phyloP scores from a whole-genome alignment of 2,888 invertebrate genomes.

The Fragum whitleyi region DNA sequence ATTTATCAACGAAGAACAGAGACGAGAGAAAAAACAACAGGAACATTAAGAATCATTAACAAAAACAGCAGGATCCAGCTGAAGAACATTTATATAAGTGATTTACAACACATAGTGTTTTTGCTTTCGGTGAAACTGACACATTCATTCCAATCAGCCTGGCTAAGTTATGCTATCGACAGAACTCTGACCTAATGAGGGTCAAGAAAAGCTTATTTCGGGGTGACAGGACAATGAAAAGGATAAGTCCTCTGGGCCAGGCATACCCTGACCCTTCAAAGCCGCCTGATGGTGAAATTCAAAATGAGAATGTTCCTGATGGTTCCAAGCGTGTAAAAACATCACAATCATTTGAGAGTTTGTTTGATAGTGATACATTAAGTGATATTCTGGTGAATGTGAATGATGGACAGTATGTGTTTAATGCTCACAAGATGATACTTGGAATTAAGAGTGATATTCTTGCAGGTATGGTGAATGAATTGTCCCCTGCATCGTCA shows the following conservation, averaged over 20 bases:
- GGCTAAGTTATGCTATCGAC: conserved; percentile 25
- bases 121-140: background rate
- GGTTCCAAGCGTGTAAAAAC: conserved; percentile 79
- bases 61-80: background rate
- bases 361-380: conserved; percentile 78
- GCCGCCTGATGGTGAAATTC: conserved; percentile 72
- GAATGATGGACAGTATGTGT: conserved; percentile 76
- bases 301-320: conserved; percentile 62
- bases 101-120: background rate
- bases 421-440: conserved; percentile 80
- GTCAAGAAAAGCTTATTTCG: conserved; percentile 63
- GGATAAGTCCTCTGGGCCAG: conserved; percentile 74
- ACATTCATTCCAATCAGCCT: conserved; percentile 4
- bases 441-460: conserved; percentile 79
- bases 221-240: conserved; percentile 73
- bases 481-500: conserved; percentile 54
- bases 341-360: conserved; percentile 78
- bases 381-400: conserved; percentile 78
- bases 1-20: conserved; percentile 11
- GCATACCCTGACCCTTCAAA: conserved; percentile 77
- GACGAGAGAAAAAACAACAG: conserved; percentile 17
- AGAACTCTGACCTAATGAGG: conserved; percentile 59
- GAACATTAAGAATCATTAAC: conserved; percentile 21
- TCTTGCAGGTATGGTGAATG: conserved; percentile 75
- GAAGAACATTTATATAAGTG: conserved; percentile 2